Percentiles rank a stretch among this genome's conserved stretches.
Evolutionary conservation across 2,113 vertebrate genomes (phyloP).

Genomic region (Ictidomys tridecemlineatus): DNA sequence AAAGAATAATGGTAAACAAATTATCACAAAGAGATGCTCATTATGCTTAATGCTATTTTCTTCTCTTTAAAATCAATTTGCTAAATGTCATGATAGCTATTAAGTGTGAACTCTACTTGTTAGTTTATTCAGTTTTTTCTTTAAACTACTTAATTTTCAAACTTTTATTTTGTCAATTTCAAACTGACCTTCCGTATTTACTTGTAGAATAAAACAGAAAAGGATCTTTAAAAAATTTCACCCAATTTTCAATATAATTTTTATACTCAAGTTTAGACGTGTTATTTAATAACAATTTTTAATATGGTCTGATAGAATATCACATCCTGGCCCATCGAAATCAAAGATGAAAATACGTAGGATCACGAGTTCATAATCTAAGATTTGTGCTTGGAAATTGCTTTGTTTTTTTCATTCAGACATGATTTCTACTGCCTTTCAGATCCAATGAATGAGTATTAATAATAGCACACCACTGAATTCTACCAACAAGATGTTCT

Average conservation of each 20-base stretch:
- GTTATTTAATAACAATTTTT: background rate
- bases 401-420: slow-evolving; percentile 4
- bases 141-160: background rate
- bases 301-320: background rate
- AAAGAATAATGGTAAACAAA: background rate
- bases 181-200: background rate
- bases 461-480: background rate
- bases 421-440: background rate
- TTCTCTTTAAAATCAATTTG: background rate
- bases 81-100: background rate
- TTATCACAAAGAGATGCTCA: background rate
- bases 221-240: background rate
- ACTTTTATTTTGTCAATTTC: background rate
- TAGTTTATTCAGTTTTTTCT: background rate
- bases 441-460: background rate
- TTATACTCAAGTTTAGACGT: background rate
- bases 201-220: background rate
- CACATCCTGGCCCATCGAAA: background rate
- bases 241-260: background rate
- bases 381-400: background rate
- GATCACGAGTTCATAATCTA: background rate
- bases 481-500: background rate
- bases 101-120: background rate
- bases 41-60: background rate
- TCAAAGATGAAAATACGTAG: background rate